Evolutionary conservation across 2,888 invertebrate genomes (phyloP).

Genomic region (Labia minor): DNA sequence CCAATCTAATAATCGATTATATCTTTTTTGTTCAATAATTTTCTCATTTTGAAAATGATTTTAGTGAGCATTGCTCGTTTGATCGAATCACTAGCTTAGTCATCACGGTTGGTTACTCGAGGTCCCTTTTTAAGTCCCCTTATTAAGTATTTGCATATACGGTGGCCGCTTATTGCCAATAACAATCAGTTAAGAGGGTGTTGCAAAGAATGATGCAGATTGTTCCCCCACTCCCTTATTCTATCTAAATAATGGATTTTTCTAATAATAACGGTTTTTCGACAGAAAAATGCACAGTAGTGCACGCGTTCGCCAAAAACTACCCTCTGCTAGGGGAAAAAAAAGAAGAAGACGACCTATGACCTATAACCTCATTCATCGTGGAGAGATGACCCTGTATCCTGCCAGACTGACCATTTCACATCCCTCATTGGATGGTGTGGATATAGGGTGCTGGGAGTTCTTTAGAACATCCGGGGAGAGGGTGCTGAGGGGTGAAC

Average conservation of each 20-base stretch:
- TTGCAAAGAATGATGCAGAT: not conserved
- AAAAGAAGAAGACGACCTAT: not conserved
- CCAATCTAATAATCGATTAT: too few relatives aligned
- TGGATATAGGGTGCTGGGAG: not conserved
- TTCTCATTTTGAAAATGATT: not conserved
- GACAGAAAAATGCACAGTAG: not conserved
- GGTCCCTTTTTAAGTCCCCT: not conserved
- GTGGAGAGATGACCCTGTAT: not conserved
- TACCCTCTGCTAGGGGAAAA: too few relatives aligned
- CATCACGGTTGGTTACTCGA: not conserved
- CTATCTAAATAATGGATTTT: not conserved
- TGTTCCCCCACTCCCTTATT: not conserved
- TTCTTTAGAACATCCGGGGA: not conserved
- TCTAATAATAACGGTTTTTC: constrained; percentile 13
- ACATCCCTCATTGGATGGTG: not conserved
- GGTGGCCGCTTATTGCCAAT: not conserved
- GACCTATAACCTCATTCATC: not conserved
- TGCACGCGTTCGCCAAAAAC: not conserved
- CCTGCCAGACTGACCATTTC: not conserved
- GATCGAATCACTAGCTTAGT: constrained; percentile 7
- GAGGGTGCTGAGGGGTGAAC: not conserved
- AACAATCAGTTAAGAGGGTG: not conserved
- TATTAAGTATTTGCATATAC: not conserved
- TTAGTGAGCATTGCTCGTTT: not conserved
- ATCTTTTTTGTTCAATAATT: too few relatives aligned